Percentiles rank a stretch among this genome's conserved stretches.
Conservation (phyloP, 1,140 invertebrate genomes). For the Eriocheir sinensis region DNA sequence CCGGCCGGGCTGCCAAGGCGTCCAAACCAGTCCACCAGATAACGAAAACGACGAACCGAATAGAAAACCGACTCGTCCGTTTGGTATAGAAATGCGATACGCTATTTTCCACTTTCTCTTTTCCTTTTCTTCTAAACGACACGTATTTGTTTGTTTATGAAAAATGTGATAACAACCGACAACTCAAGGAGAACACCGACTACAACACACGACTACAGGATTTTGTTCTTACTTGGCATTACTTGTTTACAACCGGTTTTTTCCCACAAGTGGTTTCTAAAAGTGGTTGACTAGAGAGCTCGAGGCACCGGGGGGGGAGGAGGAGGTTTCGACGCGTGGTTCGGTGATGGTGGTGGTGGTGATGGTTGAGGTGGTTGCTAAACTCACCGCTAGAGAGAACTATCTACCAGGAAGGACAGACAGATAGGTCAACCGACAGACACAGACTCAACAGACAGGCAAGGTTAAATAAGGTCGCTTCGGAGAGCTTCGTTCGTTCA, state of each 20-base stretch:
- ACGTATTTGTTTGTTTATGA: neutral
- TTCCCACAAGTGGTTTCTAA: neutral
- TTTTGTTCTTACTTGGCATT: neutral
- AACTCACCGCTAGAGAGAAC: neutral
- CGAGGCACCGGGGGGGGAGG: neutral
- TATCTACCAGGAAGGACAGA: neutral
- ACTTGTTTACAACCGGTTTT: neutral
- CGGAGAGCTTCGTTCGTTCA: neutral
- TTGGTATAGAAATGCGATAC: no score
- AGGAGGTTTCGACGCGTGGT: neutral
- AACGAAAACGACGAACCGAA: no score
- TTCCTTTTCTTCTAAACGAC: neutral
- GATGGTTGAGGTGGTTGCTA: no score
- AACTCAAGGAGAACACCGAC: neutral
- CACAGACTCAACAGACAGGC: conserved; percentile 21
- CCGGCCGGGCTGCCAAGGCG: no score
- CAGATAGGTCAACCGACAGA: conserved; percentile 7
- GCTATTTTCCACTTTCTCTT: neutral
- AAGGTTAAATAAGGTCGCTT: neutral
- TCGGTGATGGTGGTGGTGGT: neutral
- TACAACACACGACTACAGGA: neutral
- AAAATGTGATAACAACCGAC: neutral
- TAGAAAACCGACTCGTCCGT: no score
- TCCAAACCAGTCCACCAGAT: no score
- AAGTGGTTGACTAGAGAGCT: neutral